Conservation (phyloP, 2,888 invertebrate genomes). For the Napeogenes sylphis region DNA sequence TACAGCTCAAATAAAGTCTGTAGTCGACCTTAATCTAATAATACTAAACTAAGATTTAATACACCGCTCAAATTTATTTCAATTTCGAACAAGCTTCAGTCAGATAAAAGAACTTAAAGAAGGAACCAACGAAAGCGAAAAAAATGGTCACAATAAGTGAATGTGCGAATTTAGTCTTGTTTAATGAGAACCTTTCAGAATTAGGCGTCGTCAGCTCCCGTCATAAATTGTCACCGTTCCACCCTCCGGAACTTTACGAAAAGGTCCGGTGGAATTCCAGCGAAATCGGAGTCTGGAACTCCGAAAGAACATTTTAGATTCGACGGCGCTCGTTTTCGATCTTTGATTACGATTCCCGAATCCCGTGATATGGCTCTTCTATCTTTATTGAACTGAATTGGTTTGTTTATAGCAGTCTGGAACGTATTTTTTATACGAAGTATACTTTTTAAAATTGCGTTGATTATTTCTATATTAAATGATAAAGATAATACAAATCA, state of each 20-base stretch:
- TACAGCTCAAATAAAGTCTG: neutral
- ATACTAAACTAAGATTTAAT: too few species aligned
- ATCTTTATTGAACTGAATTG: constrained; percentile 23
- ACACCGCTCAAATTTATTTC: too few species aligned
- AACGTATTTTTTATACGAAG: neutral
- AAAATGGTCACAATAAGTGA: constrained; percentile 62
- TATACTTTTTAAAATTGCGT: neutral
- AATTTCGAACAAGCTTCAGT: neutral
- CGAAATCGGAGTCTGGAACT: constrained; percentile 36
- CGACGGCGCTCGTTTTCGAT: constrained; percentile 50
- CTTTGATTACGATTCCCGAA: constrained; percentile 56
- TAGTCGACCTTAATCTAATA: too few species aligned
- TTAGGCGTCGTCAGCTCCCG: constrained; percentile 64
- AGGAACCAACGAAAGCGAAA: constrained; percentile 41
- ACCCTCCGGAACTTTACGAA: constrained; percentile 24
- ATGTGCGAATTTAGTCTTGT: constrained; percentile 62
- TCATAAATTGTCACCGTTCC: constrained; percentile 72
- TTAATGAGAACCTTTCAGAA: constrained; percentile 68
- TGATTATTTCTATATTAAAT: neutral
- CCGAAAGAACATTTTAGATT: constrained; percentile 53
- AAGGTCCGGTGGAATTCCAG: constrained; percentile 16
- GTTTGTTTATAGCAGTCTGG: constrained; percentile 26
- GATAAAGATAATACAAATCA: neutral
- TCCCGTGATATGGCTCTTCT: constrained; percentile 22
- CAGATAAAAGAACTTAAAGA: constrained; percentile 28